Conservation (phyloP, 2,113 vertebrate genomes). For the Oplegnathus fasciatus region DNA sequence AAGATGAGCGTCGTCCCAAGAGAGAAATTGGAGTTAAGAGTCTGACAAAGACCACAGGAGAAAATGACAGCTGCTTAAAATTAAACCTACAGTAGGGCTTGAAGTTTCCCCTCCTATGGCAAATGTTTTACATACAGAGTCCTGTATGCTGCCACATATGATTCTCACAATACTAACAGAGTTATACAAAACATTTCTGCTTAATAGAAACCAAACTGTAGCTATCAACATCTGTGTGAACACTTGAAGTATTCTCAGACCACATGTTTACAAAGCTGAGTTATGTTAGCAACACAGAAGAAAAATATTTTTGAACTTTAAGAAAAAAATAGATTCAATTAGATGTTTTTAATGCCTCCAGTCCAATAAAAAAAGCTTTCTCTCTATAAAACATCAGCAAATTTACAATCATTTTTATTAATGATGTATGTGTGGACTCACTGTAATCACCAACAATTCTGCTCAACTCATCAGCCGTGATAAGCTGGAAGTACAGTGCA, state of each 20-base stretch:
- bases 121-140: slow-evolving; percentile 13
- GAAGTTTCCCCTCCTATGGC: neutral
- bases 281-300: neutral
- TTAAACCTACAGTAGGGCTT: slow-evolving; percentile 26
- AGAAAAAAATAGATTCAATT: neutral
- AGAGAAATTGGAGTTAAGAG: slow-evolving; percentile 38
- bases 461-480: slow-evolving; percentile 62
- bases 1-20: slow-evolving; percentile 43
- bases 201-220: slow-evolving; percentile 28
- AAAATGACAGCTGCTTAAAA: slow-evolving; percentile 51
- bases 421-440: neutral
- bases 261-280: slow-evolving; percentile 15
- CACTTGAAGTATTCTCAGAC: slow-evolving; percentile 7
- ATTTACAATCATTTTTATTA: slow-evolving; percentile 8
- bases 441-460: slow-evolving; percentile 23
- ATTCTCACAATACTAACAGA: neutral
- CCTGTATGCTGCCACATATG: neutral
- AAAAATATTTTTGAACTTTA: neutral
- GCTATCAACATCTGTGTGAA: slow-evolving; percentile 18
- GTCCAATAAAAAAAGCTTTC: neutral
- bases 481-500: slow-evolving; percentile 59
- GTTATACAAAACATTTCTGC: neutral
- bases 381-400: neutral
- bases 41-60: slow-evolving; percentile 45
- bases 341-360: neutral